phyloP scores from a whole-genome alignment of 2,797 vertebrate species.

The Peromyscus nudipes region DNA sequence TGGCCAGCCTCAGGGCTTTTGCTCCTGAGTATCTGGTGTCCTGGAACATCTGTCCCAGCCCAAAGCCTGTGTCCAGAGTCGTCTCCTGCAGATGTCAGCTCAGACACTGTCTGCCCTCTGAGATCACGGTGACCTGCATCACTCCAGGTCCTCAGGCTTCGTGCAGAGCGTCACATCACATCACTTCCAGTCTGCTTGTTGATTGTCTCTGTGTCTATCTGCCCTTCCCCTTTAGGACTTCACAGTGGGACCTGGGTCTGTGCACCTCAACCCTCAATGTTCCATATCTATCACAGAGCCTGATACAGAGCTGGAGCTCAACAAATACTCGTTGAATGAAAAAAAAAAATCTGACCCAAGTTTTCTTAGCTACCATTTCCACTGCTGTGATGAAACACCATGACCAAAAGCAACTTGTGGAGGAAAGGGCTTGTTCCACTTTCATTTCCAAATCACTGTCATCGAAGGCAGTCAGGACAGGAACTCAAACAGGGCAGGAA shows the following conservation, averaged over 20 bases:
- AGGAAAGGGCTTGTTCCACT: not conserved
- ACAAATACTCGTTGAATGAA: not conserved
- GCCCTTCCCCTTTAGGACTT: not conserved
- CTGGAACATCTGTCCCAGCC: not conserved
- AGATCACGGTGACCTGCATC: not conserved
- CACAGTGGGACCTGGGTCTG: not conserved
- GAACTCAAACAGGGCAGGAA: too few relatives aligned
- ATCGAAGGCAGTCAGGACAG: not conserved
- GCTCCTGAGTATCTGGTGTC: not conserved
- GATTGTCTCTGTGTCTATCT: not conserved
- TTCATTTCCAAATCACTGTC: not conserved
- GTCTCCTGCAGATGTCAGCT: not conserved
- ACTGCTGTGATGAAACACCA: not conserved
- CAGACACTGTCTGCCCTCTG: not conserved
- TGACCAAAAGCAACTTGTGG: not conserved
- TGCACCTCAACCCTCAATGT: not conserved
- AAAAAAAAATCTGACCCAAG: not conserved
- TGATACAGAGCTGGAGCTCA: not conserved
- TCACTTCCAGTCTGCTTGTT: not conserved
- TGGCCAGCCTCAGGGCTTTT: not conserved
- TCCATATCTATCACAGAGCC: not conserved
- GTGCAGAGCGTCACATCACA: not conserved
- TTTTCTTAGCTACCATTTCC: not conserved
- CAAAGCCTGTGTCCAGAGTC: not conserved
- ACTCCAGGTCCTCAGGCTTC: accelerated